These are phyloP conservation scores for Andrena trimmerana DNA, from an alignment of 2,888 invertebrate species.

Conservation along the genomic window DNA sequence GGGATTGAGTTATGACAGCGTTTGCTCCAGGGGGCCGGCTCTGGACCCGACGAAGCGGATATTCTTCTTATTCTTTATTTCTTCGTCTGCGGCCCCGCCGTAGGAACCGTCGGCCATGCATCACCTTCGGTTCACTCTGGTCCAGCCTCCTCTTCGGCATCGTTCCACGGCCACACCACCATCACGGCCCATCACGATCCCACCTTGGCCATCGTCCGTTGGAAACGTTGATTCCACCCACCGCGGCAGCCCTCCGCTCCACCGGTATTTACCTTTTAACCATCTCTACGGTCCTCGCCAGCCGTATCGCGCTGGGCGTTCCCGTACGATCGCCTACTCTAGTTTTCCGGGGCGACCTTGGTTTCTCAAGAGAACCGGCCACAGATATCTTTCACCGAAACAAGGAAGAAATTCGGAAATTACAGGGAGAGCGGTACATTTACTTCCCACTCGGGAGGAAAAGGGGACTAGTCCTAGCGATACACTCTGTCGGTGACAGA, in stretches of 20 bases:
- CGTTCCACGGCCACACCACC: slow-evolving; percentile 74
- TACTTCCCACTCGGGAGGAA: not conserved
- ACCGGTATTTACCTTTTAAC: slow-evolving; percentile 49
- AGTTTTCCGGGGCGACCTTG: too few species aligned
- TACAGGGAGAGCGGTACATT: not conserved
- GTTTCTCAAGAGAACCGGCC: too few species aligned
- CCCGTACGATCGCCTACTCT: not conserved
- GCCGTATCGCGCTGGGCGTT: not conserved
- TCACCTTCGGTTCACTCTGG: slow-evolving; percentile 84
- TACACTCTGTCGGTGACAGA: slow-evolving; percentile 66
- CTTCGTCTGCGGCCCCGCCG: slow-evolving; percentile 78
- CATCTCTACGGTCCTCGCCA: slow-evolving; percentile 12
- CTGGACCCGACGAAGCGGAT: slow-evolving; percentile 80
- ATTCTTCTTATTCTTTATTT: slow-evolving; percentile 84
- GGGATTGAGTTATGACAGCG: slow-evolving; percentile 86
- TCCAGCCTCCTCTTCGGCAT: slow-evolving; percentile 80
- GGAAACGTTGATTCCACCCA: slow-evolving; percentile 83
- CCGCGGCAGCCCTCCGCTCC: slow-evolving; percentile 67
- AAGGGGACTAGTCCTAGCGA: slow-evolving; percentile 9
- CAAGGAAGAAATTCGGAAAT: slow-evolving; percentile 1
- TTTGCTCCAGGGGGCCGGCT: slow-evolving; percentile 84
- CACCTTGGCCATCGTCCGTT: slow-evolving; percentile 75
- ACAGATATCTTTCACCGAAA: not conserved
- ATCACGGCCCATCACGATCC: slow-evolving; percentile 79
- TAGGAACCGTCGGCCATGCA: slow-evolving; percentile 84